A percentile compares a stretch with the other conserved stretches of the same genome.
These are phyloP conservation scores for Phenganax stokvisi DNA, from an alignment of 92 coral and sea anemone genomes.

Conservation along the genomic window DNA sequence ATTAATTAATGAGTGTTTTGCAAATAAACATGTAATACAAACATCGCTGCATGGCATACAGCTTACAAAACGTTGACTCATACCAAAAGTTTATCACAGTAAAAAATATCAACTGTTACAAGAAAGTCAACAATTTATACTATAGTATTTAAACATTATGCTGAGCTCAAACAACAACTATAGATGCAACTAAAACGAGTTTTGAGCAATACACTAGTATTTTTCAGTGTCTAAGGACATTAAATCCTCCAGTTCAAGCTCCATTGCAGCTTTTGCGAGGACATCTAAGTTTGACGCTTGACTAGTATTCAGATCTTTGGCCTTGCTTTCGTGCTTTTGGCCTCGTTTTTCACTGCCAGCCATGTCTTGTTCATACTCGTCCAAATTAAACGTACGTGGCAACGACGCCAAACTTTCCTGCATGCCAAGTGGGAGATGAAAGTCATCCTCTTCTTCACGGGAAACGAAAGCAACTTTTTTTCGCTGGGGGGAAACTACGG, in stretches of 20 bases:
- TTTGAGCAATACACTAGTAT: too few relatives aligned
- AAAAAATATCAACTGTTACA: too few relatives aligned
- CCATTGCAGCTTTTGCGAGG: too few relatives aligned
- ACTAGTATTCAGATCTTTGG: neutral
- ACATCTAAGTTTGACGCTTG: neutral
- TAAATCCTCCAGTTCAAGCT: too few relatives aligned
- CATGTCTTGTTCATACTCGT: neutral
- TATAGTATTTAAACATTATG: too few relatives aligned
- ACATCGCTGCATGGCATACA: neutral
- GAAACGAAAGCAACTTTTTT: neutral
- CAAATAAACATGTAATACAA: neutral
- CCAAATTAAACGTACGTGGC: neutral
- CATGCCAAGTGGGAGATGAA: slow-evolving; percentile 36
- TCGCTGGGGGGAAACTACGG: slow-evolving; percentile 6
- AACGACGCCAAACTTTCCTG: slow-evolving; percentile 40
- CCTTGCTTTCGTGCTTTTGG: neutral
- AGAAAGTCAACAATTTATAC: too few relatives aligned
- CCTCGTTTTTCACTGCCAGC: neutral
- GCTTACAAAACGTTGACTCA: neutral
- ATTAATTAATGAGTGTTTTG: too few relatives aligned
- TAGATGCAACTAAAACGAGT: too few relatives aligned
- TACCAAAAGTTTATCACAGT: too few relatives aligned
- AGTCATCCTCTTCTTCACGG: slow-evolving; percentile 21
- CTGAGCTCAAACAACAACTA: too few relatives aligned
- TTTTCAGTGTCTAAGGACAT: too few relatives aligned